phyloP scores from a whole-genome alignment of 2,888 invertebrate species.

The Drosophila engyochracea region DNA sequence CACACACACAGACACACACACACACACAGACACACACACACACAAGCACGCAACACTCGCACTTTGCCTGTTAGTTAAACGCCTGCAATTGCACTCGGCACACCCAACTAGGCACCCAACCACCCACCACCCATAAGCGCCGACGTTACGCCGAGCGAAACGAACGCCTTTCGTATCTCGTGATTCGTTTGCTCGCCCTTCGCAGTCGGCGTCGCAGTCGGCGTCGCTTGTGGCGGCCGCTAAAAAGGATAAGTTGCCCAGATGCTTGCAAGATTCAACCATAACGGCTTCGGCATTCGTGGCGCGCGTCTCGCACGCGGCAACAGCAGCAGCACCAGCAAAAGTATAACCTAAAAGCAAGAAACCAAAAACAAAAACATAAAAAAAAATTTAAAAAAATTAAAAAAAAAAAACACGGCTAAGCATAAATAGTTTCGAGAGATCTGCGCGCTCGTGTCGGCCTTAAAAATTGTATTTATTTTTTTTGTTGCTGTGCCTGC shows the following conservation, averaged over 20 bases:
- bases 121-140: neutral
- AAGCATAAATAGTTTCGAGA: conserved; percentile 1
- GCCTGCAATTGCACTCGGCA: conserved; percentile 53
- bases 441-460: conserved; percentile 2
- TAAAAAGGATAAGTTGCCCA: conserved; percentile 71
- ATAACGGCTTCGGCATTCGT: conserved; percentile 78
- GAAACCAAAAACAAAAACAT: conserved; percentile 1
- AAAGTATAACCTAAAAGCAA: conserved; percentile 10
- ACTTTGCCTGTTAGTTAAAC: conserved; percentile 52
- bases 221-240: conserved; percentile 30
- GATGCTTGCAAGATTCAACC: conserved; percentile 78
- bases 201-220: conserved; percentile 19
- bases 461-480: neutral
- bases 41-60: conserved; percentile 28
- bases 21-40: neutral
- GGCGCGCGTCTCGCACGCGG: conserved; percentile 68
- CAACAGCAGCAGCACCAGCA: conserved; percentile 34
- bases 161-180: conserved; percentile 15
- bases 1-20: conserved; percentile 2
- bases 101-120: conserved; percentile 1
- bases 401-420: neutral
- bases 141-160: neutral
- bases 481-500: conserved; percentile 3
- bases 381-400: neutral
- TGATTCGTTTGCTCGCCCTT: conserved; percentile 10